Conservation (phyloP, 1,140 invertebrate species). For the Saccostrea echinata region DNA sequence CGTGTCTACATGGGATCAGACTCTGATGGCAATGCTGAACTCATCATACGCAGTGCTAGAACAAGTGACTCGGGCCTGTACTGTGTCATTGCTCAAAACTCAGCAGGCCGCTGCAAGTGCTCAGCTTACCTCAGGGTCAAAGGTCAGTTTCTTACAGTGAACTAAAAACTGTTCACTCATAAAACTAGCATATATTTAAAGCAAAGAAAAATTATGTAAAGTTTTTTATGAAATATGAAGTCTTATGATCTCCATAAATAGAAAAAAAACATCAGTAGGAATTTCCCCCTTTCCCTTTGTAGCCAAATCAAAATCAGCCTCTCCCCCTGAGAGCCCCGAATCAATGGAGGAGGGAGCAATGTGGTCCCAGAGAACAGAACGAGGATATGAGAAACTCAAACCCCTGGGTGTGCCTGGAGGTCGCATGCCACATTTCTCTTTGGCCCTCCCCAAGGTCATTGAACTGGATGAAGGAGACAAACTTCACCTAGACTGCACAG, state of each 20-base stretch:
- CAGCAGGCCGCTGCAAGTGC: slow-evolving; percentile 72
- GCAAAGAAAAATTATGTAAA: background rate
- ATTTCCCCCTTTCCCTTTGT: background rate
- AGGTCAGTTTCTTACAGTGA: slow-evolving; percentile 62
- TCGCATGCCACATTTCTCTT: slow-evolving; percentile 69
- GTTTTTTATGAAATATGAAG: background rate
- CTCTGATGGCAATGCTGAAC: slow-evolving; percentile 68
- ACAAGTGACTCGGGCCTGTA: slow-evolving; percentile 75
- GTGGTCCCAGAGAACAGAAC: slow-evolving; percentile 49
- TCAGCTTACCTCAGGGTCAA: slow-evolving; percentile 75
- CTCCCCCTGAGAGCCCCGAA: slow-evolving; percentile 59
- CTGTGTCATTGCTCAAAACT: slow-evolving; percentile 72
- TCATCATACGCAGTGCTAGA: slow-evolving; percentile 73
- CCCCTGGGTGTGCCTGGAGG: slow-evolving; percentile 61
- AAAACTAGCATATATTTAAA: background rate
- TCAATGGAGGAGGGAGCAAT: slow-evolving; percentile 29
- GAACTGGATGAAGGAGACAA: slow-evolving; percentile 74
- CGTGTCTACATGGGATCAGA: slow-evolving; percentile 67
- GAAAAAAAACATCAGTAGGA: background rate
- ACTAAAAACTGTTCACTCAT: too few relatives aligned
- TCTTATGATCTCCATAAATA: background rate
- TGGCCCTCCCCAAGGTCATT: slow-evolving; percentile 71
- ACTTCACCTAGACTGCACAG: slow-evolving; percentile 72
- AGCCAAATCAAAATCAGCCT: slow-evolving; percentile 64
- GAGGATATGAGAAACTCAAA: slow-evolving; percentile 52